Base-by-base conservation (phyloP, 2,888 invertebrate genomes). In the Pyrocoelia pectoralis region DNA sequence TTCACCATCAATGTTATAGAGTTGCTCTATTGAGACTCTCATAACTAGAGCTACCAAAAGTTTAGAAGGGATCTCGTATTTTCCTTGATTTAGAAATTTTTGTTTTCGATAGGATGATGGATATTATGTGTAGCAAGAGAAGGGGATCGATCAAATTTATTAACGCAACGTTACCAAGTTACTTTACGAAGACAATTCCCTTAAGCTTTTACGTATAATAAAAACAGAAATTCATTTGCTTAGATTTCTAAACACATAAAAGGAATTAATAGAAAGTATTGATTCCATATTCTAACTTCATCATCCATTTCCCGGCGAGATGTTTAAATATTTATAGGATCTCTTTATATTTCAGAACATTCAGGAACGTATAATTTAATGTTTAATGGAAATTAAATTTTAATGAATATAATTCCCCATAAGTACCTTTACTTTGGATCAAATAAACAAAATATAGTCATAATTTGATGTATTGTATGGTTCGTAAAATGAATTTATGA, bases 371-470 rank as follows among this genome's bases (percentile, higher is more conserved):
- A 46, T 46, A 46, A 46, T 46, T 46, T 46, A 46, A 46, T 46
- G 17, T 46, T 15, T 46, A 46, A 46, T 46, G 46, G 17, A 17
- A 43, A 46, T 46, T 46, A 46, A 46, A 46, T 46, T 46, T 46
- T 46, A 18, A 46, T 46, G 46, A 46, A 17, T 17, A 46, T 46
- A 46, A 46, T 46, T 46, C 18, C 46, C 17, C 18, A 17, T 10
- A 46, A 46, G 18, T 46, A 17, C 46, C 15, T 8, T 46, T 18
- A 17, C 18, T 46, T 46, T 46, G 6, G 10, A 46, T 15, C 18
- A 46, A 46, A 46, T 18, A 46, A 46, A 46, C 18, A 46, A 46
- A 46, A 2, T 46, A 17, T 17, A 46, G 9, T 46, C 46, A 46
- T 9, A 17, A n/a, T 18, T 46, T 15, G 9, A 17, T 46, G 43